phyloP scores from a whole-genome alignment of 2,888 invertebrate species.

The Aphrophora alni region DNA sequence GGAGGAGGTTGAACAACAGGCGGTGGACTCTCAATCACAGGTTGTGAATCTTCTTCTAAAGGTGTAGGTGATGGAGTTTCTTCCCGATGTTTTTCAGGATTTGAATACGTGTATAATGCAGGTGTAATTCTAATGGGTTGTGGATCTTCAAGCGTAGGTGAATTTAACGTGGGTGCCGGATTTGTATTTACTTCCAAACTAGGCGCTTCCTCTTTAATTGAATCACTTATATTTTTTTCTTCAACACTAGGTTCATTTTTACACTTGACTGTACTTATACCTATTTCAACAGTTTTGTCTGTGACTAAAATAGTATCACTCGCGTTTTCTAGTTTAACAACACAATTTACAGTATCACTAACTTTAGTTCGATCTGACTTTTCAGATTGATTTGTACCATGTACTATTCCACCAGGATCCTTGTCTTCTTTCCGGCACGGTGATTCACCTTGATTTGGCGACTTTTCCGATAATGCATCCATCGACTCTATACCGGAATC shows the following conservation, averaged over 20 bases:
- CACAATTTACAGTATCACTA: conserved; percentile 34
- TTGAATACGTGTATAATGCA: conserved; percentile 79
- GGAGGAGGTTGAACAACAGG: conserved; percentile 27
- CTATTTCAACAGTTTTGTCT: conserved; percentile 26
- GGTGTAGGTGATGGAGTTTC: conserved; percentile 57
- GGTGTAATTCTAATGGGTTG: conserved; percentile 75
- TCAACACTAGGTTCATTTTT: conserved; percentile 31
- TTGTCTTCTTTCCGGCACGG: conserved; percentile 56
- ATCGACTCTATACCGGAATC: conserved; percentile 93
- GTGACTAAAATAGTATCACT: conserved; percentile 38
- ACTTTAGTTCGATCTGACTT: conserved; percentile 36
- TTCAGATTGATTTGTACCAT: conserved; percentile 36
- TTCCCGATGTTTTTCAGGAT: conserved; percentile 68
- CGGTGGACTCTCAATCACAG: conserved; percentile 27
- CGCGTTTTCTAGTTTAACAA: conserved; percentile 35
- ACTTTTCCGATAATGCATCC: conserved; percentile 93
- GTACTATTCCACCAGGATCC: conserved; percentile 43
- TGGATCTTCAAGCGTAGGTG: conserved; percentile 61
- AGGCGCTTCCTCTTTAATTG: conserved; percentile 24
- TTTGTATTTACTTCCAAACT: conserved; percentile 30
- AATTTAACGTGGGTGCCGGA: conserved; percentile 39
- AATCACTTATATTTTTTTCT: conserved; percentile 22
- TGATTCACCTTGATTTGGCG: conserved; percentile 76
- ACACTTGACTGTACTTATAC: not conserved
- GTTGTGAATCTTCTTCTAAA: conserved; percentile 51